Evolutionary conservation across 2,888 invertebrate genomes (phyloP), one percentile per base, ranked within the genome.

Genomic region (Alentia gelatinosa): DNA sequence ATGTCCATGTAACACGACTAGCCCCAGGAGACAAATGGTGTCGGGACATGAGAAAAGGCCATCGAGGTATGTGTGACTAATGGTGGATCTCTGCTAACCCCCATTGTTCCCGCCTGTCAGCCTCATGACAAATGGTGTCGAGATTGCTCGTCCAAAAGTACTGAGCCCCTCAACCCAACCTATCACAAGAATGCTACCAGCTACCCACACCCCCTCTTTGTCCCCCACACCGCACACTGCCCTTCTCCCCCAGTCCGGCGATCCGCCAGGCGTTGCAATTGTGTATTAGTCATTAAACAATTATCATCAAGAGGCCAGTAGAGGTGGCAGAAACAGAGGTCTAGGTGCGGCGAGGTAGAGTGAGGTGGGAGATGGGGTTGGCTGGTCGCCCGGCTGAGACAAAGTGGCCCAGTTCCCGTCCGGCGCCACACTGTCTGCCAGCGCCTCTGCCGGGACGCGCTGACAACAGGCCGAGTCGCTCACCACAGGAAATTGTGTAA

Each of bases 51-150:
- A 42, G 86, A 86, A 19, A 26, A 19, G 30, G 26, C 86, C 86
- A 86, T 86, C 50, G 47, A 19, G 86, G 42, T 47, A 86, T 86
- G 86, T 86, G 50, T 86, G 86, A 86, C 47, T 86, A 86, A 86
- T 86, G 42, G 42, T 50, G 47, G 1, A 50, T 86, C 50, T 47
- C 50, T 30, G 33, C 68, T 47, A 86, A 86, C 50, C 50, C 47
- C 30, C 50, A 86, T 86, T 86, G 86, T 86, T 86, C 86, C 86
- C 42, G 47, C 86, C 86, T 86, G 86, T 86, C 86, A 86, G 1
- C 42, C 5, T 19, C 42, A 26, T 86, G 86, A 86, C 42, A 86
- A 86, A 86, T 86, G 86, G 47, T 56, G 56, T 47, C 4, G 30
- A 9, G 37, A 79, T 79, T 79, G 79, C 39, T 35, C 79, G 23